These are phyloP conservation scores for Elgonia sp. DNA, from an alignment of 2,888 invertebrate species.

Conservation along the genomic window DNA sequence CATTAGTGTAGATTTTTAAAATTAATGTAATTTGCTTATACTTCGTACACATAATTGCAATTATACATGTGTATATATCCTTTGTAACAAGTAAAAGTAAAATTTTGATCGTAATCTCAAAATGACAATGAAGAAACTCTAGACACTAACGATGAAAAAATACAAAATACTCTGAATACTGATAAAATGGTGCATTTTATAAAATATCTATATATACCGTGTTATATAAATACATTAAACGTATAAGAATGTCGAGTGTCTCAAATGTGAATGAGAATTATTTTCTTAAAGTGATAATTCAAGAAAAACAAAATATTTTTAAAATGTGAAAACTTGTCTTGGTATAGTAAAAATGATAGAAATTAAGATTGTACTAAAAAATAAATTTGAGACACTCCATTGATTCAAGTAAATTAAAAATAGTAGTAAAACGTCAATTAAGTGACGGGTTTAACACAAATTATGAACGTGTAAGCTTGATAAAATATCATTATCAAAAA, in stretches of 20 bases:
- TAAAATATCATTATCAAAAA: too few species aligned
- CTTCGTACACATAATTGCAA: conserved; percentile 49
- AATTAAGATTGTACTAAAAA: conserved; percentile 27
- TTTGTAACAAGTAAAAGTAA: conserved; percentile 6
- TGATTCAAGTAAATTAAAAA: conserved; percentile 33
- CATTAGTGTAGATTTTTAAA: too few species aligned
- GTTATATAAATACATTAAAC: conserved; percentile 52
- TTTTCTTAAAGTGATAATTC: conserved; percentile 55
- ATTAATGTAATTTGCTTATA: neutral
- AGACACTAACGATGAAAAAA: conserved; percentile 70
- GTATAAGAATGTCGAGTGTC: conserved; percentile 60
- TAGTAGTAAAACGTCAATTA: conserved; percentile 61
- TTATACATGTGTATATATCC: conserved; percentile 33
- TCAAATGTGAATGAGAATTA: conserved; percentile 59
- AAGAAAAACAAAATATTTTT: conserved; percentile 69
- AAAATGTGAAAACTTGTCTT: conserved; percentile 5
- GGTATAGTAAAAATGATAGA: conserved; percentile 18
- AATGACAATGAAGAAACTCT: conserved; percentile 67
- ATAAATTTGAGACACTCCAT: conserved; percentile 60
- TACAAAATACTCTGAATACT: conserved; percentile 70
- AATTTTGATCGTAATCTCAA: conserved; percentile 59
- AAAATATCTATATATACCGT: conserved; percentile 70
- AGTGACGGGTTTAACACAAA: conserved; percentile 39
- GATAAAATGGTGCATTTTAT: conserved; percentile 76
- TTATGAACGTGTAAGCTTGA: conserved; percentile 4